A percentile compares a stretch with the other conserved stretches of the same genome.
These are phyloP conservation scores for Thunnus thynnus DNA, from an alignment of 2,113 vertebrate genomes.

Conservation along the genomic window DNA sequence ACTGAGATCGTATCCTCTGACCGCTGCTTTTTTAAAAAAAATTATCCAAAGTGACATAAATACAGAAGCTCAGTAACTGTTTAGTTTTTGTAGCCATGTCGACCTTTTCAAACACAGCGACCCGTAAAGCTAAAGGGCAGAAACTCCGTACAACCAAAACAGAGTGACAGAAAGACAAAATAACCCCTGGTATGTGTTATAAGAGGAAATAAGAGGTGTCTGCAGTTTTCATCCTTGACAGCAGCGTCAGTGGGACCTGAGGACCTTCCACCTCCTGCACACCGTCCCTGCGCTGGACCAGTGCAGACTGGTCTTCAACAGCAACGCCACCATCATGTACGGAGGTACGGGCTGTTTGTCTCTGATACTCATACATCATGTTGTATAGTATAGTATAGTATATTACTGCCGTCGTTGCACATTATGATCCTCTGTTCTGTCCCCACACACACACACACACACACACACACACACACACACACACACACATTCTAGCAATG, in stretches of 20 bases:
- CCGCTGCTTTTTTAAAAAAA: neutral
- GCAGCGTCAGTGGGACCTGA: conserved; percentile 93
- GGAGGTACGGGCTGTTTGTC: conserved; percentile 86
- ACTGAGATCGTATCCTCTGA: conserved; percentile 97
- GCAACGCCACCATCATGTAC: conserved; percentile 96
- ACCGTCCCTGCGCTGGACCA: conserved; percentile 97
- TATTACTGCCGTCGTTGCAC: too few relatives aligned
- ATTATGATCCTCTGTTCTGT: too few relatives aligned
- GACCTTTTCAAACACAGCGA: too few relatives aligned
- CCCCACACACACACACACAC: too few relatives aligned
- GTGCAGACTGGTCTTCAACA: conserved; percentile 97
- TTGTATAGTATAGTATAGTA: too few relatives aligned
- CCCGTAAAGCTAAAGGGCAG: too few relatives aligned
- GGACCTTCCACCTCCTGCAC: conserved; percentile 96
- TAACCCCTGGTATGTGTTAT: too few relatives aligned
- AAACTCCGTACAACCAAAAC: too few relatives aligned
- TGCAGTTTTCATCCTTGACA: conserved; percentile 80
- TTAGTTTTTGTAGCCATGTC: too few relatives aligned
- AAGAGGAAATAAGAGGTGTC: neutral
- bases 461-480: neutral
- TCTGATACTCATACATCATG: too few relatives aligned
- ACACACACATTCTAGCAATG: conserved; percentile 86
- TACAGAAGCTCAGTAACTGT: neutral
- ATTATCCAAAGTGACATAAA: neutral
- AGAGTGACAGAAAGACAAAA: too few relatives aligned